These are phyloP conservation scores for Nesogale talazaci DNA, from an alignment of 2,113 vertebrate species.

Conservation along the genomic window DNA sequence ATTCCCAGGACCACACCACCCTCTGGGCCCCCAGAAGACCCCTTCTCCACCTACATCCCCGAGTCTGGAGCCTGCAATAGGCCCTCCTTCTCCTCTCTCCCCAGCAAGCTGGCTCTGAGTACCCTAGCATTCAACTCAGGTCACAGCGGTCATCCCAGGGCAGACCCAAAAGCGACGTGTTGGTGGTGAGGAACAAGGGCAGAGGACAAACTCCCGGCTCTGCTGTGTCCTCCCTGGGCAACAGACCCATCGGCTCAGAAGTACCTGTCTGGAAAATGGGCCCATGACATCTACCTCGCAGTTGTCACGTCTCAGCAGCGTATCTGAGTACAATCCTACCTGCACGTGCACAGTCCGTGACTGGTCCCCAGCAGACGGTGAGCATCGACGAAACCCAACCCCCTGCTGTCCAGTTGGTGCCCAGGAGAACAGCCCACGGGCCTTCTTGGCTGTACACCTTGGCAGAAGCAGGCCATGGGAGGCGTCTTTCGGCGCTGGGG, in stretches of 20 bases:
- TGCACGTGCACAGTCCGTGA: neutral
- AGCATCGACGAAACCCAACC: neutral
- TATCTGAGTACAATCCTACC: neutral
- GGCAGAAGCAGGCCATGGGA: too few species aligned
- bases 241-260: neutral
- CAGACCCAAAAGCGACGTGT: neutral
- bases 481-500: too few species aligned
- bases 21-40: neutral
- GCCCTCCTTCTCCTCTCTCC: neutral
- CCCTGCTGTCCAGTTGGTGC: too few species aligned
- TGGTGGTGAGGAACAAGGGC: neutral
- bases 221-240: neutral
- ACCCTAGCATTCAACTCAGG: neutral
- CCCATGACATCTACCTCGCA: neutral
- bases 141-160: neutral
- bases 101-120: neutral
- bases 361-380: neutral
- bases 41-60: neutral
- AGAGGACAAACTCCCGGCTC: neutral
- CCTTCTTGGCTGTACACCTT: too few species aligned
- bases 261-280: slow-evolving; percentile 21
- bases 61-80: neutral
- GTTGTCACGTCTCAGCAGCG: neutral
- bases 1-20: neutral
- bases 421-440: too few species aligned